Evolutionary conservation across 1,140 invertebrate species (phyloP), one percentile per base, ranked within the genome.

Genomic region (Piezodorus guildinii): DNA sequence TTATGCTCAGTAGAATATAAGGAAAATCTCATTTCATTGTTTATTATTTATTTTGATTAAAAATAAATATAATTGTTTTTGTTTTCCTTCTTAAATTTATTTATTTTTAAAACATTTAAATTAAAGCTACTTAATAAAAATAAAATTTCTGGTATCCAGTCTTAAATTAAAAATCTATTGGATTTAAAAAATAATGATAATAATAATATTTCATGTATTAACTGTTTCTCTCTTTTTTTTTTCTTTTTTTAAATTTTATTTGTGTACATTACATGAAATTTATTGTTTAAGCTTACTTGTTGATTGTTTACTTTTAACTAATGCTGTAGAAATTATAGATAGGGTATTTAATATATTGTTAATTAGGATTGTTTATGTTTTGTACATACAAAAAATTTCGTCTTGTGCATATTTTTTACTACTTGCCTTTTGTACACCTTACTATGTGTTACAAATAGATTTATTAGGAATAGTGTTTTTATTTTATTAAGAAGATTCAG

Each of bases 321-420:
- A 56, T 56, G 17, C 52, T 23, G 52, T 56, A 56, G 52, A 25
- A 56, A 56, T 23, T 23, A 23, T 56, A 56, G 52, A 25, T 56
- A 56, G 52, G 15, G 23, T 56, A 56, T 56, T 56, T 56, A 56
- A 56, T 56, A 56, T 56, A 56, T 56, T 56, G 52, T 56, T 56
- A 56, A 56, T 56, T 56, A 23, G 23, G 52, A 25, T 23, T 56
- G 17, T 21, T 56, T 56, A 16, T 56, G 52, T 56, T 56, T 19
- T 56, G 52, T 56, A 56, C 19, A 56, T 21, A 23, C 19, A 56
- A 56, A 49, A 49, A 49, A 49, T 21, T 23, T 56, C 21, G 23
- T 56, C 17, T 23, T 56, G 52, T 56, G 52, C 52, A 56, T 56
- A 56, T 56, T 56, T 56, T 56, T 49, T 49, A 49, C 46, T 56